These are phyloP conservation scores for Malurus elegans DNA, from an alignment of 2,113 vertebrate species.

Conservation along the genomic window DNA sequence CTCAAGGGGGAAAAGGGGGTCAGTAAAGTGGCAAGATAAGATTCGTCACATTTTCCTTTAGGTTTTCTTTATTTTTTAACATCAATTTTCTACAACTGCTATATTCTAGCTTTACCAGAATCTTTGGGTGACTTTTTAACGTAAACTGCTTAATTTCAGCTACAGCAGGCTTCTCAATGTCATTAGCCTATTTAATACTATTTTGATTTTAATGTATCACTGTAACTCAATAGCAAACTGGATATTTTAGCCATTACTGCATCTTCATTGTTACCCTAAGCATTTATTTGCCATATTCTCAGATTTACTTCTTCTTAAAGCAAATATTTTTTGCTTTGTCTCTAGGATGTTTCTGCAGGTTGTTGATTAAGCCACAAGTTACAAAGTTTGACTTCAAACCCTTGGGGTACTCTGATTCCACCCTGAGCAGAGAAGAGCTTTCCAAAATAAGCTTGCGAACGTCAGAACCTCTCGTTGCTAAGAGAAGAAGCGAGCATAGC, in stretches of 20 bases:
- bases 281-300: neutral
- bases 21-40: neutral
- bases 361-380: slow-evolving; percentile 14
- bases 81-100: neutral
- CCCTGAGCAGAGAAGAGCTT: slow-evolving; percentile 15
- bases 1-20: accelerated
- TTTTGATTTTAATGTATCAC: neutral
- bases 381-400: slow-evolving; percentile 12
- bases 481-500: slow-evolving; percentile 16
- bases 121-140: neutral
- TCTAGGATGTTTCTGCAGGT: slow-evolving; percentile 19
- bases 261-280: neutral
- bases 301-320: neutral
- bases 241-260: neutral
- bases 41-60: neutral
- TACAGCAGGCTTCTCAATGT: neutral
- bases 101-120: neutral
- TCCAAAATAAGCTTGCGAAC: slow-evolving; percentile 59
- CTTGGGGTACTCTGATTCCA: slow-evolving; percentile 4
- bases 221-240: neutral
- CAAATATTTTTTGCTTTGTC: neutral
- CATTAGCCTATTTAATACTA: neutral
- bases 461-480: slow-evolving; percentile 56
- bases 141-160: neutral
- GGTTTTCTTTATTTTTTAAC: neutral